Evolutionary conservation across 2,888 invertebrate genomes (phyloP), one percentile per base, ranked within the genome.

Genomic region (Euplexia lucipara): DNA sequence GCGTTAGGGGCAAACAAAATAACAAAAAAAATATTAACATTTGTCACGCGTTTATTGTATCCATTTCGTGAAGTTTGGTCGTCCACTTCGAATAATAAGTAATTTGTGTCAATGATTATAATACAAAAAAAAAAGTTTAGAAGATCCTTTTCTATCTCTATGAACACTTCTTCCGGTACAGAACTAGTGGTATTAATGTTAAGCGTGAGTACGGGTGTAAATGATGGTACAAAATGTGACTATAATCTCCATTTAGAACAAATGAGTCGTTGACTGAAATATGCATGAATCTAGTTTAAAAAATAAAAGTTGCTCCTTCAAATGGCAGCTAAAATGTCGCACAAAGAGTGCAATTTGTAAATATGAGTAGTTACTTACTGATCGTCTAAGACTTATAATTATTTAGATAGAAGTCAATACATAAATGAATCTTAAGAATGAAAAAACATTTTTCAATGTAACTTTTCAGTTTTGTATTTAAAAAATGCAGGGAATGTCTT

Each of bases 161-260:
- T 68, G 49, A 70, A 78, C 51, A 76, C 67, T 73, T 67, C 66
- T 73, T 71, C 79, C 78, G 66, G 47, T 75, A 73, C 78, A 72
- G 79, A 74, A 77, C 64, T 75, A 77, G 70, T 67, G 34, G 58
- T 77, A 75, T 66, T 49, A 71, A 72, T 67, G 53, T 62, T 70
- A 80, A 52, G 74, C n/a, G 64, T 76, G 75, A 74, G 66, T 75
- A 86, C 79, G 84, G 61, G 83, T 80, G 69, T 86, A 89, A 92
- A 88, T 91, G 85, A 91, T 88, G 90, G 95, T 95, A 94, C 94
- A 94, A 95, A 94, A 88, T 85, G 88, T 91, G 94, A 94, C 93
- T 94, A 94, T 94, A 95, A 92, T 87, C 84, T 87, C 84, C 83
- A 81, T 85, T 64, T 85, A 81, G 78, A 83, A 72, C 83, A 80